Conservation (phyloP, 2,888 invertebrate species). For the Sycophila texana region DNA sequence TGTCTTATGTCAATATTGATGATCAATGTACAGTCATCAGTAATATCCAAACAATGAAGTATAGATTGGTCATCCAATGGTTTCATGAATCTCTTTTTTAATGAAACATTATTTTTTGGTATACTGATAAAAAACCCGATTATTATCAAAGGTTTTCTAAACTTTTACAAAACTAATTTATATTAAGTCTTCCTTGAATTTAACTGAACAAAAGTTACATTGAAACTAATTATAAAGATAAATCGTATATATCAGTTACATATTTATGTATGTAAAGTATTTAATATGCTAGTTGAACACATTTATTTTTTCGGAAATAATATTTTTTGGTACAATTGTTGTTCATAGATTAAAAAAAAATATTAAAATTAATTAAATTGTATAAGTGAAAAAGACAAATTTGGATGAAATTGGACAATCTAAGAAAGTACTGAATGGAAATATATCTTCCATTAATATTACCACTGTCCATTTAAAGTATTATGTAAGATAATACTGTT, state of each 20-base stretch:
- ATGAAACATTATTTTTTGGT: constrained; percentile 3
- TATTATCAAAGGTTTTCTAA: constrained; percentile 25
- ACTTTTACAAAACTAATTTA: constrained; percentile 11
- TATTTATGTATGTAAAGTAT: not conserved
- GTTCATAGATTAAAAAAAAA: not conserved
- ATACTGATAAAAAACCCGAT: constrained; percentile 8
- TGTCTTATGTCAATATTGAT: constrained; percentile 28
- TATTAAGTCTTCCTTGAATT: not conserved
- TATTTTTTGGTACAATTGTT: not conserved
- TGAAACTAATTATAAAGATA: not conserved
- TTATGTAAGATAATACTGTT: constrained; percentile 24
- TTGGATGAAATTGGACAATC: constrained; percentile 36
- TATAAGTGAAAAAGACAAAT: not conserved
- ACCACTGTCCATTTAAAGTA: constrained; percentile 14
- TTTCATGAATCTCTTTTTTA: constrained; percentile 34
- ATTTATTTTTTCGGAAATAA: not conserved
- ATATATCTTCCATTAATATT: constrained; percentile 23
- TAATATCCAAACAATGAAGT: constrained; percentile 28
- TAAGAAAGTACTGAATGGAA: constrained; percentile 41
- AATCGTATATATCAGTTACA: not conserved
- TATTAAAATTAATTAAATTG: too few relatives aligned
- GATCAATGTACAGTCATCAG: constrained; percentile 26
- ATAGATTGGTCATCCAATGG: not conserved
- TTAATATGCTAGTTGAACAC: not conserved
- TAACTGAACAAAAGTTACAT: not conserved